Conservation (phyloP, 2,797 vertebrate genomes). For the Phrynocephalus forsythii region DNA sequence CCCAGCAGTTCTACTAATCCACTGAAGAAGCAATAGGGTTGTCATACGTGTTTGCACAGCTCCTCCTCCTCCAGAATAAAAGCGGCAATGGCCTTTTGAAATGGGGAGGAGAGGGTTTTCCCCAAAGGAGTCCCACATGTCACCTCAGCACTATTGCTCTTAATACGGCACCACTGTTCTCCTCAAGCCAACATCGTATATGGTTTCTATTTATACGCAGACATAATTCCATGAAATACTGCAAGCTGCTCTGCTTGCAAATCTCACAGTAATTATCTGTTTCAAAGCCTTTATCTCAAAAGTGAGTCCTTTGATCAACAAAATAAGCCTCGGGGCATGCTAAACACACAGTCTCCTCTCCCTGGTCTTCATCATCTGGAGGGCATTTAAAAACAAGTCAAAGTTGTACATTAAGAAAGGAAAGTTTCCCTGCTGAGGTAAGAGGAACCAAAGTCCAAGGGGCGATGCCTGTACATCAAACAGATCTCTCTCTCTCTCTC, state of each 20-base stretch:
- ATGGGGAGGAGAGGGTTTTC: conserved; percentile 27
- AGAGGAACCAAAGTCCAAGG: background rate
- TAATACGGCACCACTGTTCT: conserved; percentile 60
- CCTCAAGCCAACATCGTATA: conserved; percentile 68
- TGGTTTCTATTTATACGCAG: conserved; percentile 64
- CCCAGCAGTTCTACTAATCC: background rate
- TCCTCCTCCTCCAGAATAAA: background rate
- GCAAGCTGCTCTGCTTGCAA: conserved; percentile 57
- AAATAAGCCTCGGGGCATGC: conserved; percentile 8
- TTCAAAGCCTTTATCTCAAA: conserved; percentile 60
- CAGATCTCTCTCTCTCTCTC: background rate
- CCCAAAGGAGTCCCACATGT: conserved; percentile 61
- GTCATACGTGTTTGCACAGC: background rate
- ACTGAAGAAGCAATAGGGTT: background rate
- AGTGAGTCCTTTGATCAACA: conserved; percentile 64
- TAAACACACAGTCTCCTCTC: conserved; percentile 10
- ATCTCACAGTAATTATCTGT: conserved; percentile 66
- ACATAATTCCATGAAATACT: conserved; percentile 52
- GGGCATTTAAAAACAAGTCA: background rate
- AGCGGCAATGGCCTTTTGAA: background rate
- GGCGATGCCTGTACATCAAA: too few species aligned
- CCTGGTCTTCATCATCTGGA: background rate
- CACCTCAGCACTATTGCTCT: conserved; percentile 65
- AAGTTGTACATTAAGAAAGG: background rate
- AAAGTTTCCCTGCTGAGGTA: background rate